A percentile compares a stretch with the other conserved stretches of the same genome.
These are phyloP conservation scores for Luperina nickerlii DNA, from an alignment of 2,888 invertebrate genomes.

Conservation along the genomic window DNA sequence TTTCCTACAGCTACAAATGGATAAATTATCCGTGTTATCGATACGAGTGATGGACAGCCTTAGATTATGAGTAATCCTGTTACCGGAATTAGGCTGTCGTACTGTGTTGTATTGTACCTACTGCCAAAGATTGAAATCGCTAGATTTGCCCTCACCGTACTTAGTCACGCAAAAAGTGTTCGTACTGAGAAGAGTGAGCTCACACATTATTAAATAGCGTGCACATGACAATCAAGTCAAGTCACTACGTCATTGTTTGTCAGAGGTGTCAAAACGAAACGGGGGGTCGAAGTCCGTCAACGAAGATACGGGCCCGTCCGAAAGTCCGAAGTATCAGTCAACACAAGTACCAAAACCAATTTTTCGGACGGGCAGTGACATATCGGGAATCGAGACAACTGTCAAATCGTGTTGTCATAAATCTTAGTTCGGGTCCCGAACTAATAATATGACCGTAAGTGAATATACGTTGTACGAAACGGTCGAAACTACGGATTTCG, in stretches of 20 bases:
- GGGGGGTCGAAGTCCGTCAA: neutral
- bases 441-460: neutral
- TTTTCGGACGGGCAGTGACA: neutral
- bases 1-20: constrained; percentile 79
- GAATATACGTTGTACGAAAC: neutral
- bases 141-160: neutral
- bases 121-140: neutral
- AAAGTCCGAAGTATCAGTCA: neutral
- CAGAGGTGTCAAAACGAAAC: neutral
- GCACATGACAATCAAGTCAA: neutral
- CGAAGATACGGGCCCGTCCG: neutral
- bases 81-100: constrained; percentile 72
- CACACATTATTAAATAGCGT: neutral
- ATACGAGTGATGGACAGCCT: constrained; percentile 83
- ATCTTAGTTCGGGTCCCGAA: neutral
- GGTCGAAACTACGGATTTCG: too few relatives aligned
- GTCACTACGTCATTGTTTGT: neutral
- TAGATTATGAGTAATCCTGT: constrained; percentile 86
- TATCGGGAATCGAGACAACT: neutral
- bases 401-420: neutral
- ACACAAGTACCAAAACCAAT: too few relatives aligned
- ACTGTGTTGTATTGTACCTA: constrained; percentile 51
- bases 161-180: neutral
- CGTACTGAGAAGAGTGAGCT: neutral
- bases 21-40: constrained; percentile 84